A percentile compares a stretch with the other conserved stretches of the same genome.
Evolutionary conservation across 2,797 vertebrate genomes (phyloP).

Genomic region (Enteromius paludinosus): DNA sequence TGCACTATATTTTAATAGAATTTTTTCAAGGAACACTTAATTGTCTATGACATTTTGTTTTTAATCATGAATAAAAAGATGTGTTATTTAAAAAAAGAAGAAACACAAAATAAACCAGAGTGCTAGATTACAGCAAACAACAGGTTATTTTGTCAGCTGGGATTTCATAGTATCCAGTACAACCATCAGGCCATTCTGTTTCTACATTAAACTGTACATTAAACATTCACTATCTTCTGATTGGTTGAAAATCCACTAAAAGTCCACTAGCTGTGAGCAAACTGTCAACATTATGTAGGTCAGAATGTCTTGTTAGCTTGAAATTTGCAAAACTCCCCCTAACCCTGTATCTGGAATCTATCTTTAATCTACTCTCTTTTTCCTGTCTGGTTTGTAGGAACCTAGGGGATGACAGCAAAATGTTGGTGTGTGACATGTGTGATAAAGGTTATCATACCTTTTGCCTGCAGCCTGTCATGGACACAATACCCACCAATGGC

Average conservation of each 20-base stretch:
- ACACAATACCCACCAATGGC: slow-evolving; percentile 82
- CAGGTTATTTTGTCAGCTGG: not conserved
- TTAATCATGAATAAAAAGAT: not conserved
- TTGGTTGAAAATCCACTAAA: not conserved
- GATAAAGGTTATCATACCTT: slow-evolving; percentile 95
- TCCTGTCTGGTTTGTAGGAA: slow-evolving; percentile 74
- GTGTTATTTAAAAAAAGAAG: not conserved
- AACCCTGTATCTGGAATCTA: not conserved
- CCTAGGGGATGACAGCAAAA: slow-evolving; percentile 85
- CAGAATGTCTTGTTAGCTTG: not conserved
- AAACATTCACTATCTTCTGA: not conserved
- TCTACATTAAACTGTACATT: not conserved
- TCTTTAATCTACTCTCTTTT: not conserved
- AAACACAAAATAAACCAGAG: not conserved
- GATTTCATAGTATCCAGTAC: too few relatives aligned
- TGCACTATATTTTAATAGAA: not conserved
- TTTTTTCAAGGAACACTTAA: not conserved
- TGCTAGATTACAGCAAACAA: not conserved
- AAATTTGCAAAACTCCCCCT: not conserved
- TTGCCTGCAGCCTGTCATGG: slow-evolving; percentile 91
- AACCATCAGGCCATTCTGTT: not conserved
- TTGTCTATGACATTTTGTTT: not conserved
- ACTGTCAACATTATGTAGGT: not conserved
- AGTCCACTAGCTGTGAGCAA: not conserved
- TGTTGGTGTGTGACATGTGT: slow-evolving; percentile 92